These are phyloP conservation scores for Plebejus melissa DNA, from an alignment of 2,888 invertebrate genomes.

Conservation along the genomic window DNA sequence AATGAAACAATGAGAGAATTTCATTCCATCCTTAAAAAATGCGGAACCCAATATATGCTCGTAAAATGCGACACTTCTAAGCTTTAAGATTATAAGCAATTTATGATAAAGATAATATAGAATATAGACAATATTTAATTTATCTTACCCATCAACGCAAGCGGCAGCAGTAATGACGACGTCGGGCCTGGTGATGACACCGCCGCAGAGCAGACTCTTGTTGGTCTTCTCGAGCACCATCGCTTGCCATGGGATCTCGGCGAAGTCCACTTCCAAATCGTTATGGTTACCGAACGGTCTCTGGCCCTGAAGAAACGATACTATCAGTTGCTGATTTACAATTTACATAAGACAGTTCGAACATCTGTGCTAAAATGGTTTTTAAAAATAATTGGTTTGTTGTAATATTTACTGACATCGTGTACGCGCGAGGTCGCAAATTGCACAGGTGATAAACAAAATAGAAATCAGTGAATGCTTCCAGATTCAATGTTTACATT, in stretches of 20 bases:
- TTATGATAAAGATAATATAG: too few relatives aligned
- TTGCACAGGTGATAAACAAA: conserved; percentile 23
- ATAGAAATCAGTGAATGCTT: background rate
- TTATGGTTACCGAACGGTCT: conserved; percentile 73
- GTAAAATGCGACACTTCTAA: background rate
- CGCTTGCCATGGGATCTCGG: conserved; percentile 93
- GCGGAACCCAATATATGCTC: too few relatives aligned
- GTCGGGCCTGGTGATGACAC: conserved; percentile 86
- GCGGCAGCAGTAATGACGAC: conserved; percentile 88
- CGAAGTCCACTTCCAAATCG: conserved; percentile 83
- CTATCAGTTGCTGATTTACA: background rate
- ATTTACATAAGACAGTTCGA: background rate
- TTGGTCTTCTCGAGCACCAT: conserved; percentile 87
- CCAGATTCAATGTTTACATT: background rate
- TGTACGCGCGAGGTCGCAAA: conserved; percentile 13
- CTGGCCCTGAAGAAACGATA: conserved; percentile 34
- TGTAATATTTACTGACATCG: conserved; percentile 17
- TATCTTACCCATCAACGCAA: conserved; percentile 86
- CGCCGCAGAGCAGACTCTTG: conserved; percentile 87
- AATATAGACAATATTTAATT: too few relatives aligned
- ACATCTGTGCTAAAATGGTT: conserved; percentile 13
- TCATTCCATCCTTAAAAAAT: too few relatives aligned
- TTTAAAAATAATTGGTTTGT: conserved; percentile 13
- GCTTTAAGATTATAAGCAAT: too few relatives aligned
- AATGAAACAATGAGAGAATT: conserved; percentile 26